These are phyloP conservation scores for Sebastes oblongus DNA, from an alignment of 2,797 vertebrate species.

Conservation along the genomic window DNA sequence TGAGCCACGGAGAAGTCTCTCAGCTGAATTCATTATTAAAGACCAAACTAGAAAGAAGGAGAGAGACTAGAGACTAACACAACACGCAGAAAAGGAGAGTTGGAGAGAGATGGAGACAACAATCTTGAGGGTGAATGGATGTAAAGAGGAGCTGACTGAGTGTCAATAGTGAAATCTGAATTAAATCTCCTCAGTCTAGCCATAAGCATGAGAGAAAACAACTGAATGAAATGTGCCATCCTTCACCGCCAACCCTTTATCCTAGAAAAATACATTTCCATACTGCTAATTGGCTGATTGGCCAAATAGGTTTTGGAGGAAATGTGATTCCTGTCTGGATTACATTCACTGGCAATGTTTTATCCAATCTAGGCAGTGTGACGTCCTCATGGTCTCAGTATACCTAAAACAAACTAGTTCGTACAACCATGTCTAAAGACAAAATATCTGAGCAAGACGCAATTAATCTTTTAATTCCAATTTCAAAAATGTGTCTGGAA, in stretches of 20 bases:
- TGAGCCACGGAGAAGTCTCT: constrained; percentile 4
- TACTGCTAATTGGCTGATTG: background rate
- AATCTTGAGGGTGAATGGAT: background rate
- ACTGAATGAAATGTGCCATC: background rate
- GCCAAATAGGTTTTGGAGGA: background rate
- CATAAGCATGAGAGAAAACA: background rate
- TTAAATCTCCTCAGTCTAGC: background rate
- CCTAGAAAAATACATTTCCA: background rate
- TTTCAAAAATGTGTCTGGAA: too few relatives aligned
- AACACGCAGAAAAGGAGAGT: background rate
- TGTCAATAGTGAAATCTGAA: background rate
- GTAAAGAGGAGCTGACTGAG: background rate
- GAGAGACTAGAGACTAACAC: background rate
- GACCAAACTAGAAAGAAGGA: constrained; percentile 9
- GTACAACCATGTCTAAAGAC: background rate
- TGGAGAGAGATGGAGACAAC: background rate
- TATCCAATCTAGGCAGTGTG: background rate
- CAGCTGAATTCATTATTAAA: constrained; percentile 44
- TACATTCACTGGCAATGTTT: background rate
- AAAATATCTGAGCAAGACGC: too few relatives aligned
- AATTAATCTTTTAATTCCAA: too few relatives aligned
- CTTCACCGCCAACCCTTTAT: background rate
- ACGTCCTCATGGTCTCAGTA: background rate
- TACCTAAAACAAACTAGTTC: fast-evolving
- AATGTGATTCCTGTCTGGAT: background rate